Evolutionary conservation across 2,113 vertebrate species (phyloP), one percentile per base, ranked within the genome.

Genomic region (Notothenia coriiceps): DNA sequence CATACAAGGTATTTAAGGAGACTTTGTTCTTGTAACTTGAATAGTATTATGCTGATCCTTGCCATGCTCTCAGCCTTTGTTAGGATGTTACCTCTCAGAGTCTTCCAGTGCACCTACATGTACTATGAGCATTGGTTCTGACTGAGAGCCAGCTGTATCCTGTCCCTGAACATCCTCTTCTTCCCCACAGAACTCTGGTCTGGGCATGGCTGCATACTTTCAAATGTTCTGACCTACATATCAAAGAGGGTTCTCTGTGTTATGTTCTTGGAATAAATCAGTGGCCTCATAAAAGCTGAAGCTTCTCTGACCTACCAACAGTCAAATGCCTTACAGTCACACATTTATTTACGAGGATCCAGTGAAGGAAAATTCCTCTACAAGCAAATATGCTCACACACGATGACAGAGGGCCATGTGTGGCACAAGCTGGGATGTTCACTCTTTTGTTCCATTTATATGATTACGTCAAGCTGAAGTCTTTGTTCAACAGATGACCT

Each of bases 401-500:
- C 35, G 18, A 18, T 44, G 44, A 55, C 44, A 40, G 56, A 51
- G 40, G 25, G 61, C 89, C 82, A 86, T 88, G 87, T 88, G 90
- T 49, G 74, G 72, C 51, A 52, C 29, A 79, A 82, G 83, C 87
- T 89, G 84, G 74, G 62, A 66, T 33, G 20, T 77, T 84, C 74
- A 9, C 17, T 73, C 64, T 60, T 77, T 78, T 88, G 79, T 84
- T 82, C 40, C 12, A 9, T 78, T 65, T 59, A 51, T 69, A 46
- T 51, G 46, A 73, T 81, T 55, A 74, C 72, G 76, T 85, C 81
- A 82, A 55, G 70, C 77, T 69, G 40, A 63, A 83, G 83, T 79
- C 81, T 73, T 74, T 83, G 73, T 84, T 89, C 61, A 82, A 60
- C 63, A 59, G 77, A 83, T 79, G 84, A 88, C 86, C 87, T 85